Conservation (phyloP, 1,140 invertebrate species). For the Caenorhabditis brenneri region DNA sequence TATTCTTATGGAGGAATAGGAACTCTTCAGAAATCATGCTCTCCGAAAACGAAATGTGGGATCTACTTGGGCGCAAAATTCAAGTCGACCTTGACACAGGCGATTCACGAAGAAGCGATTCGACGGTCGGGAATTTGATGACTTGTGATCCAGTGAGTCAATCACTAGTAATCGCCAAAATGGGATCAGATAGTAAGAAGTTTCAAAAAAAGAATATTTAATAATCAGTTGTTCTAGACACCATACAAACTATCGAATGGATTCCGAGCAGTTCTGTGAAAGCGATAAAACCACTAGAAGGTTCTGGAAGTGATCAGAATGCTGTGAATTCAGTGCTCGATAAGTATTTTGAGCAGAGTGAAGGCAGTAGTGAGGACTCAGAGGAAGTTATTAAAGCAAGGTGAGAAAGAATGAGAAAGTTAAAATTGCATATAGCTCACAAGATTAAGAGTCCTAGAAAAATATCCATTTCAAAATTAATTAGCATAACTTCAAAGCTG, state of each 20-base stretch:
- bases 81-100: background rate
- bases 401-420: too few relatives aligned
- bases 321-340: background rate
- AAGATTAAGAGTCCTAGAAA: too few relatives aligned
- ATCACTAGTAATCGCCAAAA: background rate
- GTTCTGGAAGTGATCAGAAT: background rate
- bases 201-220: too few relatives aligned
- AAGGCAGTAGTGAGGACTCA: background rate
- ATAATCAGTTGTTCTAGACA: background rate
- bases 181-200: background rate
- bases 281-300: background rate
- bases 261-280: slow-evolving; percentile 2
- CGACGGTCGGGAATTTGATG: background rate
- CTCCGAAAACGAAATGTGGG: background rate
- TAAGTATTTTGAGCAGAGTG: background rate
- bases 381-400: background rate
- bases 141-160: background rate
- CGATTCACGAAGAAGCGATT: background rate
- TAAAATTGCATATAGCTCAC: too few relatives aligned
- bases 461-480: too few relatives aligned
- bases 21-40: background rate
- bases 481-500: too few relatives aligned
- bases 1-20: background rate
- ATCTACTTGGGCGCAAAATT: slow-evolving; percentile 12
- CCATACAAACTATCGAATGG: background rate